phyloP scores from a whole-genome alignment of 2,888 invertebrate species.

The Dromius quadrimaculatus region DNA sequence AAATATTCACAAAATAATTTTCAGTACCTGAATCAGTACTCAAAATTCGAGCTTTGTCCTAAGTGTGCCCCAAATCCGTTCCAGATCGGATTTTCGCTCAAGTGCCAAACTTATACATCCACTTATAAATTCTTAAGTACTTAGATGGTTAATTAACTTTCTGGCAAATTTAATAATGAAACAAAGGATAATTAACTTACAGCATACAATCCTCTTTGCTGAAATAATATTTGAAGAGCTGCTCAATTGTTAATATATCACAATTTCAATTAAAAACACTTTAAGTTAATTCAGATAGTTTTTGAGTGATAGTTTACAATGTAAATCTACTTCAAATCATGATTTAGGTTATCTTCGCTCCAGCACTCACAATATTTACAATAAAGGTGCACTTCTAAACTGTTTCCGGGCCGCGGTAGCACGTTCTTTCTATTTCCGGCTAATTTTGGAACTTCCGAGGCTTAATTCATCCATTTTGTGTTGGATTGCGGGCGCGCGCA shows the following conservation, averaged over 20 bases:
- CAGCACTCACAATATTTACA: slow-evolving; percentile 2
- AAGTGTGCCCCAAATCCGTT: too few species aligned
- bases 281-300: too few species aligned
- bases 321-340: too few species aligned
- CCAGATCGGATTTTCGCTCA: too few species aligned
- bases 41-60: too few species aligned
- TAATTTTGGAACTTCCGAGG: slow-evolving; percentile 42
- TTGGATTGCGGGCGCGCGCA: slow-evolving; percentile 2
- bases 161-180: too few species aligned
- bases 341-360: background rate
- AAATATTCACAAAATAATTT: too few species aligned
- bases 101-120: background rate
- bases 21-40: too few species aligned
- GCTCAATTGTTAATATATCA: background rate
- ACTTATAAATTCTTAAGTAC: background rate
- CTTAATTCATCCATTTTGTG: slow-evolving; percentile 40
- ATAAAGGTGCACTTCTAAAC: slow-evolving; percentile 33
- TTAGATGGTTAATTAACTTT: too few species aligned
- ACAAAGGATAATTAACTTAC: slow-evolving; percentile 24
- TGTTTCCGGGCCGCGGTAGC: slow-evolving; percentile 27
- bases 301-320: too few species aligned
- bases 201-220: slow-evolving; percentile 28
- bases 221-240: slow-evolving; percentile 23
- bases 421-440: slow-evolving; percentile 42
- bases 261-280: too few species aligned